phyloP scores from a whole-genome alignment of 2,113 vertebrate genomes.

The Lonchura striata region DNA sequence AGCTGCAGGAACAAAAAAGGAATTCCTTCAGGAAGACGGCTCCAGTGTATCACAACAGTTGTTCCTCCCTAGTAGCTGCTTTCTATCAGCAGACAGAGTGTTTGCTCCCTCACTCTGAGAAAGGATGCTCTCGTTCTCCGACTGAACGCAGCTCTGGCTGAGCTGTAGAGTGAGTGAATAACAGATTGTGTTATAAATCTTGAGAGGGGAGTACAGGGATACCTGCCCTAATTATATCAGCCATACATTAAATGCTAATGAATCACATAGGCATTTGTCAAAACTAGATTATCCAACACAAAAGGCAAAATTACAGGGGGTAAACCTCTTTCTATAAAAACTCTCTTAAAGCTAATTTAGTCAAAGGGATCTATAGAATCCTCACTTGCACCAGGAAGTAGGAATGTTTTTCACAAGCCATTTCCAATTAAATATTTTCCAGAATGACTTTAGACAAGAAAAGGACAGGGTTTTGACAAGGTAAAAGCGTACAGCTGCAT shows the following conservation, averaged over 20 bases:
- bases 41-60: conserved; percentile 43
- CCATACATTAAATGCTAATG: conserved; percentile 52
- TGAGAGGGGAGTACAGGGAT: conserved; percentile 55
- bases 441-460: not conserved
- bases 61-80: conserved; percentile 44
- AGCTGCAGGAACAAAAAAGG: conserved; percentile 63
- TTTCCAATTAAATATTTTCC: not conserved
- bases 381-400: not conserved
- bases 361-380: not conserved
- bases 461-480: not conserved
- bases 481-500: not conserved
- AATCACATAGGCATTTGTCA: conserved; percentile 37
- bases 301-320: conserved; percentile 29
- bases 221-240: conserved; percentile 66
- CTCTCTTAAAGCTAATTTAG: conserved; percentile 12
- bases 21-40: conserved; percentile 65
- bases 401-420: not conserved
- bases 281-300: conserved; percentile 43
- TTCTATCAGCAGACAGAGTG: conserved; percentile 54
- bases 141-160: conserved; percentile 69
- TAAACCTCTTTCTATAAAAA: conserved; percentile 27
- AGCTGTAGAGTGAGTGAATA: conserved; percentile 65
- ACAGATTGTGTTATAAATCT: conserved; percentile 65
- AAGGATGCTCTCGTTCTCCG: conserved; percentile 61
- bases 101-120: conserved; percentile 49